These are phyloP conservation scores for Merops nubicus DNA, from an alignment of 2,113 vertebrate genomes.

Conservation along the genomic window DNA sequence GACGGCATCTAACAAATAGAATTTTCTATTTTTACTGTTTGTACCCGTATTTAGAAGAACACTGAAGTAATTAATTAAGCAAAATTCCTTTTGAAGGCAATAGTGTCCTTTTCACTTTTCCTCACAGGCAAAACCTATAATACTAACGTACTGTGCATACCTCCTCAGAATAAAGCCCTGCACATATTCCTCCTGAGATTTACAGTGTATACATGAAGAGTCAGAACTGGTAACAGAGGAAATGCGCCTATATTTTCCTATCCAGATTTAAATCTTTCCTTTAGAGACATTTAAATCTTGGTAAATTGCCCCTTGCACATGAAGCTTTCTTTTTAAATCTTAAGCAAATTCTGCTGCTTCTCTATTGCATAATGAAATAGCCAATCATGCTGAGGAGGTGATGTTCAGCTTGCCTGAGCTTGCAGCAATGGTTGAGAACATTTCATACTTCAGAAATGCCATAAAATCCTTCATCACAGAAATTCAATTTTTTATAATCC, in stretches of 20 bases:
- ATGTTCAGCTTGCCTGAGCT: conserved; percentile 37
- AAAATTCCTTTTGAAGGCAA: not conserved
- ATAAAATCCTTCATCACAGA: conserved; percentile 38
- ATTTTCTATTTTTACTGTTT: not conserved
- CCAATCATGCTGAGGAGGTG: conserved; percentile 29
- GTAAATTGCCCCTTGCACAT: conserved; percentile 51
- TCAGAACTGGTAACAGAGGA: conserved; percentile 40
- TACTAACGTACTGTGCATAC: not conserved
- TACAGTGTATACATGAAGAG: not conserved
- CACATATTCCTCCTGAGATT: conserved; percentile 28
- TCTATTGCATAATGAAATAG: conserved; percentile 43
- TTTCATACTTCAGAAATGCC: conserved; percentile 46
- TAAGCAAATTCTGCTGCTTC: conserved; percentile 52
- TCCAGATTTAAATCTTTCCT: conserved; percentile 39
- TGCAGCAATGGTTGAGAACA: conserved; percentile 32
- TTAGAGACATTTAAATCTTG: conserved; percentile 61
- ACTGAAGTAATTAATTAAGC: not conserved
- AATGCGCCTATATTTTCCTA: conserved; percentile 46
- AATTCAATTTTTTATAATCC: conserved; percentile 40
- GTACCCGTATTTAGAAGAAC: not conserved
- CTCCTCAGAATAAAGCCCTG: conserved; percentile 4
- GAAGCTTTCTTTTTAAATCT: conserved; percentile 61
- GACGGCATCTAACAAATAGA: not conserved
- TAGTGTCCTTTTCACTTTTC: not conserved
- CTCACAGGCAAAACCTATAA: not conserved